Evolutionary conservation across 2,113 vertebrate species (phyloP).

Genomic region (Hiodon alosoides): DNA sequence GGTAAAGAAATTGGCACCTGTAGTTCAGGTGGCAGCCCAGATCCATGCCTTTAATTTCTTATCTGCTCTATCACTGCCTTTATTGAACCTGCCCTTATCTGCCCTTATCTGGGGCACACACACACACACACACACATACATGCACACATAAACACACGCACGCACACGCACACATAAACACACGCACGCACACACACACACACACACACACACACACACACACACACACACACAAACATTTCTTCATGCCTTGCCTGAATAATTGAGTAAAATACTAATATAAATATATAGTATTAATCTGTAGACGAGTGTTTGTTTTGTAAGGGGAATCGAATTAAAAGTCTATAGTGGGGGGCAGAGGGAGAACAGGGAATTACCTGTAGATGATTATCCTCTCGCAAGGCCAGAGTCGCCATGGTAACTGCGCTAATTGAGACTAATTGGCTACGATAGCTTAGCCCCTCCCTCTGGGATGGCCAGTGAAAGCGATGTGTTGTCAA

Average conservation of each 20-base stretch:
- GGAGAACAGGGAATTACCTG: not conserved
- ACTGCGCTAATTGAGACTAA: conserved; percentile 28
- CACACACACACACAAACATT: no score
- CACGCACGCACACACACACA: no score
- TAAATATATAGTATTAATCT: no score
- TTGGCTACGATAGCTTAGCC: conserved; percentile 14
- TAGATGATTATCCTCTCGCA: not conserved
- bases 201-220: no score
- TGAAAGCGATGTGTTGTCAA: conserved; percentile 7
- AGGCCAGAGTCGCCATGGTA: conserved; percentile 16
- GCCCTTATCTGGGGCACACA: not conserved
- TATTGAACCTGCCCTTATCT: not conserved
- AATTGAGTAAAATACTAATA: not conserved
- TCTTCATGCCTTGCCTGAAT: not conserved
- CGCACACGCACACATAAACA: no score
- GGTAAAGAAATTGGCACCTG: not conserved
- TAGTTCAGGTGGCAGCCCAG: not conserved
- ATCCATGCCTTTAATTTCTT: not conserved
- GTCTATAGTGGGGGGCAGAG: not conserved
- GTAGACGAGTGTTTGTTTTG: not conserved
- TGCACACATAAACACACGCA: no score
- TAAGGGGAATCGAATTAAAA: not conserved
- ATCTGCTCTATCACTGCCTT: not conserved
- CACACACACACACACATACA: no score
- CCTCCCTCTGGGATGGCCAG: conserved; percentile 3